Base-by-base conservation (phyloP, 2,797 vertebrate species). In the Cynodonichthys magdalenae region DNA sequence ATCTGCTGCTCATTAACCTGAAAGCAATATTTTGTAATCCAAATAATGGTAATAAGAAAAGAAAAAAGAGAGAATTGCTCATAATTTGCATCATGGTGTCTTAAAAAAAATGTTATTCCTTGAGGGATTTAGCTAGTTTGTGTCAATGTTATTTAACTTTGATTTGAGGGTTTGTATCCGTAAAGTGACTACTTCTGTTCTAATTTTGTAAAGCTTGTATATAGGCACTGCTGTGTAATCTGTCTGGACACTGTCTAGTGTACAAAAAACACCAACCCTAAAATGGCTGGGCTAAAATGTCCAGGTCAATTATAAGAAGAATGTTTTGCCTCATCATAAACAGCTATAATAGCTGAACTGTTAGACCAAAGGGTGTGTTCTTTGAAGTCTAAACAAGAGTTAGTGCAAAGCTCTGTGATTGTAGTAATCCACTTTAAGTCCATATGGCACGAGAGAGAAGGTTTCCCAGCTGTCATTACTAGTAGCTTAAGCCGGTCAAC, bases 361-460 rank as follows among this genome's bases (percentile, higher is more conserved):
- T 39, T 29, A 61, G 10, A n/a, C 1, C 8, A 56, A 19, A 42
- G 0, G 7, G 5, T 51, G 28, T 46, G 8, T 54, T 42, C n/a
- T 63, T 67, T 45, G 17, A 58, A 47, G 34, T 62, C 17, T 4
- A 58, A 71, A 44, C 1, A 48, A 80, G 31, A 67, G 70, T 69
- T 44, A 46, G n/a, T 45, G 42, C 53, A 71, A 70, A 73, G 63
- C 58, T 62, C 63, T 47, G 20, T 59, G 45, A 53, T 24, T 41
- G 15, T 50, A 63, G 12, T 89, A 87, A 92, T 89, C 88, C 81
- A 79, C 73, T 82, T 82, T 85, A 78, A 59, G 66, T 71, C 83
- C 89, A 89, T 88, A 87, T 90, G 86, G 84, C 42, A 19, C 56
- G 55, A 71, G 66, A 64, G 64, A 77, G 64, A 72, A 58, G 55